Evolutionary conservation across 1,140 invertebrate species (phyloP).

Genomic region (Saccostrea cuccullata): DNA sequence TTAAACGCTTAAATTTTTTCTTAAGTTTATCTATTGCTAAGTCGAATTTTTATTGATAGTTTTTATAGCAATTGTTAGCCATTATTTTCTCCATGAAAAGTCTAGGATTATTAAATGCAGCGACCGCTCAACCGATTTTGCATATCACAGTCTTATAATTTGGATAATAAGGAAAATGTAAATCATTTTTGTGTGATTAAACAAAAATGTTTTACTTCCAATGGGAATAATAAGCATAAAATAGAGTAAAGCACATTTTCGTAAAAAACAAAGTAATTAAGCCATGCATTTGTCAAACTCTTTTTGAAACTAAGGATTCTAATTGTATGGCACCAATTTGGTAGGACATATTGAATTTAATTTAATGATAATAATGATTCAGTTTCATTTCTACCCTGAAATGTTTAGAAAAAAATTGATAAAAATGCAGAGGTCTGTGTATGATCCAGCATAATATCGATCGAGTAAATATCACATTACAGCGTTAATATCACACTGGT

Average conservation of each 20-base stretch:
- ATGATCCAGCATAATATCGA: background rate
- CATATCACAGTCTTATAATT: no score
- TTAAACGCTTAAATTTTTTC: no score
- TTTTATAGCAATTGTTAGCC: no score
- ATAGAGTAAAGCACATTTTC: background rate
- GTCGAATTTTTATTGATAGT: no score
- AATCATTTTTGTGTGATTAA: background rate
- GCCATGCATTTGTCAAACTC: background rate
- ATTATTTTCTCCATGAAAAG: no score
- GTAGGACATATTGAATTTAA: background rate
- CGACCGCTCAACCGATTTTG: no score
- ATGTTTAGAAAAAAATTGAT: background rate
- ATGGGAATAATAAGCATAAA: background rate
- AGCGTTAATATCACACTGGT: constrained; percentile 19
- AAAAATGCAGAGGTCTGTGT: background rate
- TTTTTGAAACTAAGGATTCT: background rate
- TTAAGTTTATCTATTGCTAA: no score
- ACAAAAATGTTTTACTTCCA: constrained; percentile 26
- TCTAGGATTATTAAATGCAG: no score
- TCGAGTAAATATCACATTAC: background rate
- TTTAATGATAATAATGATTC: background rate
- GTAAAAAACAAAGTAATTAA: background rate
- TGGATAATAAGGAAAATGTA: no score
- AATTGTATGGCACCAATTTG: background rate
- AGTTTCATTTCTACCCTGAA: background rate